Conservation (phyloP, 2,888 invertebrate species). For the Hydriomena furcata region DNA sequence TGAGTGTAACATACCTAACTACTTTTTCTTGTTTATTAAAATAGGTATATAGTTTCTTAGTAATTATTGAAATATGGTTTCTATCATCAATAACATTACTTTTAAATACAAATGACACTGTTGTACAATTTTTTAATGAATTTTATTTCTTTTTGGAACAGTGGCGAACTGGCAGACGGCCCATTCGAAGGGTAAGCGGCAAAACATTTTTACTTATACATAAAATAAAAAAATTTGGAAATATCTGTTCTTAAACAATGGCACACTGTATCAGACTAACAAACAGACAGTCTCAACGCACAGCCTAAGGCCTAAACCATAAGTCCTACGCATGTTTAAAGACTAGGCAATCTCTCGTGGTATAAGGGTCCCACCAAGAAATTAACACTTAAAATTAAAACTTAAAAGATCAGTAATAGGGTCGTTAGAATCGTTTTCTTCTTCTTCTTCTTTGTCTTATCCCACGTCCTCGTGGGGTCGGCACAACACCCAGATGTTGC, state of each 20-base stretch:
- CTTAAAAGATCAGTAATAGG: no score
- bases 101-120: constrained; percentile 10
- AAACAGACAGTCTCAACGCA: neutral
- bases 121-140: constrained; percentile 29
- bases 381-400: no score
- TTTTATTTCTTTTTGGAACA: constrained; percentile 32
- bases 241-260: neutral
- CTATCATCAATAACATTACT: neutral
- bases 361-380: neutral
- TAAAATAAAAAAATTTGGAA: constrained; percentile 3
- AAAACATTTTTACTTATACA: constrained; percentile 16
- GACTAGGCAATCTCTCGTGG: no score
- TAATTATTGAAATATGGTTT: neutral
- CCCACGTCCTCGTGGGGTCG: no score
- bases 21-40: no score
- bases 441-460: no score
- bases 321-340: no score
- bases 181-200: constrained; percentile 31
- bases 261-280: constrained; percentile 13
- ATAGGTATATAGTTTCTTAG: constrained; percentile 2
- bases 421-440: no score
- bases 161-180: constrained; percentile 33
- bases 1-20: no score
- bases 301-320: neutral
- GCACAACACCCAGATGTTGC: no score